Evolutionary conservation across 1,140 invertebrate genomes (phyloP).

Genomic region (Eriocheir sinensis): DNA sequence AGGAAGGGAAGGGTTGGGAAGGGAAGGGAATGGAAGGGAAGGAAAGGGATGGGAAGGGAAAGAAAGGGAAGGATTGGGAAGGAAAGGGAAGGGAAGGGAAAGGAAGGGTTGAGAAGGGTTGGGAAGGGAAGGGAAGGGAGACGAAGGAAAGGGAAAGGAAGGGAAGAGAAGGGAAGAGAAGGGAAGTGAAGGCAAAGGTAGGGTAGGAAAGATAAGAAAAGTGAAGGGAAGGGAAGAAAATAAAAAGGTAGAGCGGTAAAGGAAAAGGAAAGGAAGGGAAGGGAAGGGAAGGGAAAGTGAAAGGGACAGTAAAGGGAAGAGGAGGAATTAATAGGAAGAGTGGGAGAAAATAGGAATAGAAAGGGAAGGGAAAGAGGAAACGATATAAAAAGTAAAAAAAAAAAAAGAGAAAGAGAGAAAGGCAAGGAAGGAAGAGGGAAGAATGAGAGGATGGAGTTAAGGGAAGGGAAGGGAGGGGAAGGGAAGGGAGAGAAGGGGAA

Average conservation of each 20-base stretch:
- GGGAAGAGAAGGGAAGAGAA: not conserved
- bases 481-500: not conserved
- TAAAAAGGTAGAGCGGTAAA: too few relatives aligned
- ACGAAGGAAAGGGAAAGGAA: not conserved
- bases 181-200: too few relatives aligned
- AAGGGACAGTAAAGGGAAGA: too few relatives aligned
- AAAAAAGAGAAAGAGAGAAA: not conserved
- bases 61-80: too few relatives aligned
- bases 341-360: not conserved
- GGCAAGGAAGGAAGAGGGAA: not conserved
- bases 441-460: not conserved
- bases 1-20: too few relatives aligned
- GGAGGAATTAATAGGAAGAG: too few relatives aligned
- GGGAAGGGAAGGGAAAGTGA: not conserved
- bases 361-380: not conserved
- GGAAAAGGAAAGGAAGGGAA: not conserved
- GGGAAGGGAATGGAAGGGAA: too few relatives aligned
- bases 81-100: too few relatives aligned
- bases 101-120: too few relatives aligned
- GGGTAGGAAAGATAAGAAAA: not conserved
- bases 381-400: too few relatives aligned
- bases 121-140: too few relatives aligned
- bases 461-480: not conserved
- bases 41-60: too few relatives aligned
- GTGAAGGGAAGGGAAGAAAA: not conserved